Base-by-base conservation (phyloP, 92 coral and sea anemone species). In the Nematostella vectensis region DNA sequence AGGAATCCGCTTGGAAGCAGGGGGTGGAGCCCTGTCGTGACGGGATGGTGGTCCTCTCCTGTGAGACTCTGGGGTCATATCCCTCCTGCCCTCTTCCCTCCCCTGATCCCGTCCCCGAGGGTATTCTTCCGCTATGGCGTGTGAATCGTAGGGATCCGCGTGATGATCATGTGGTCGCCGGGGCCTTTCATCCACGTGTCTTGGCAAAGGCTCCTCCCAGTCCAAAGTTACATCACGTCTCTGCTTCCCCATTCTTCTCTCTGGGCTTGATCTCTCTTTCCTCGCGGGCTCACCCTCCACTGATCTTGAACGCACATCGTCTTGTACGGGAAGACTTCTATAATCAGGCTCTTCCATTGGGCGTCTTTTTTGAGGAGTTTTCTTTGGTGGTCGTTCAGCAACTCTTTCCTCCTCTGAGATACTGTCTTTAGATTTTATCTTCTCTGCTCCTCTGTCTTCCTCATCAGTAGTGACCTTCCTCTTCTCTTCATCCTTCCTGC, bases 1-100 rank as follows among this genome's bases (percentile, higher is more conserved):
- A 3, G 71, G 56, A 19, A 64, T 51, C 48, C 72, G 75, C 20
- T 77, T 81, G 16, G 65, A 85, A 25, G 44, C 74, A 28, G 67
- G 88, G 23, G 57, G 70, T 13, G 40, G 55, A 15, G 40, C 40
- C 15, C 40, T 33, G 40, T 33, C 40, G 40, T 33, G 8, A 33
- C 15, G 1, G 40, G 40, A 33, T 33, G 40, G 40, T 15, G 15
- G 8, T 6, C 40, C 15, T 15, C 40, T 33, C 40, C 40, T 33
- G 40, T 33, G 8, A 33, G 8, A 6, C 40, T 33, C 6, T 6
- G 40, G 15, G 6, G 40, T 6, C 40, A 33, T 15, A 33, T 15
- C 15, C 40, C 40, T 33, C 40, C 40, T 33, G 40, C 15, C 40
- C 12, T 6, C 51, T 45, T 17, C 18, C 51, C 9, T 17, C 9